Base-by-base conservation (phyloP, 2,888 invertebrate genomes). In the Dynastes maya region DNA sequence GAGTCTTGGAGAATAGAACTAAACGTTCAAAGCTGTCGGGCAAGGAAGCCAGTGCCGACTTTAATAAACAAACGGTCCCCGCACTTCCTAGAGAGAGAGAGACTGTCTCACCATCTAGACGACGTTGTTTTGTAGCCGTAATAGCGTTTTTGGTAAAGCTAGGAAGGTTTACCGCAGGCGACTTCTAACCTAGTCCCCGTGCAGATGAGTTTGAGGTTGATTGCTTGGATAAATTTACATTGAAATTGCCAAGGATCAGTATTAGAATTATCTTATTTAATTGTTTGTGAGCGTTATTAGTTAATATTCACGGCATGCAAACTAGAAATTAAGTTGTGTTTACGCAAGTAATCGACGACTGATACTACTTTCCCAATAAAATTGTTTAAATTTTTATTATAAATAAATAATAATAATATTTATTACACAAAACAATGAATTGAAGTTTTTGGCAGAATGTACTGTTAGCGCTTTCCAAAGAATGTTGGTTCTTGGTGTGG, bases 221-320 rank as follows among this genome's bases (percentile, higher is more conserved):
- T 70, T 70, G 53, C 70, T 70, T 70, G 53, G 70, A 53, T 51
- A 70, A 70, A 70, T 70, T 70, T 70, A 70, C 70, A 70, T 70
- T 53, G 70, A 53, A 70, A 70, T 53, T 70, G 70, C 51, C 55
- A 53, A 53, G 70, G 70, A 70, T 70, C 70, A 32, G 53, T 70
- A 32, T 55, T 70, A n/a, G 53, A 16, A 70, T 70, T 70, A 70
- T 70, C 70, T 70, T 70, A 70, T 70, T 70, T 70, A 27, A n/a
- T 53, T 70, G 29, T 55, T 51, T 70, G 6, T 16, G 70, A 37
- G 13, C 8, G 3, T 64, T 64, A 64, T 40, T n/a, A 13, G 8
- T 64, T 37, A 4, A 3, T 40, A 37, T n/a, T n/a, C 11, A 55
- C n/a, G 53, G 53, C 53, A 55, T 16, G 53, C n/a, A 16, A 13